Conservation (phyloP, 2,113 vertebrate genomes). For the Cichladusa arquata region DNA sequence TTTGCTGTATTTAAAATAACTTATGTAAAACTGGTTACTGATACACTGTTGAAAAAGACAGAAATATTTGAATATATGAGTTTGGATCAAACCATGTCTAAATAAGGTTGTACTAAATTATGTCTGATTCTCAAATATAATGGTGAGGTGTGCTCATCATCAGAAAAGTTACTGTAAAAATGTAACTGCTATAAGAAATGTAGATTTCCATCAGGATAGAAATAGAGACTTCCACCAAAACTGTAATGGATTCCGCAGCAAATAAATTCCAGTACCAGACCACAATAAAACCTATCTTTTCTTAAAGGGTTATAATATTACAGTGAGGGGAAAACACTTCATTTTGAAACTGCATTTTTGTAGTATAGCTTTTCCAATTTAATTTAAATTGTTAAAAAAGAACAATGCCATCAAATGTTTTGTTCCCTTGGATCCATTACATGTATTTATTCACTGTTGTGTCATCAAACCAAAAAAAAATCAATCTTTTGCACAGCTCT, state of each 20-base stretch:
- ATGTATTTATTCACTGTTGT: not conserved
- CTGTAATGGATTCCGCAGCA: not conserved
- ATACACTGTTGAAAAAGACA: not conserved
- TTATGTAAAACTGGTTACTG: not conserved
- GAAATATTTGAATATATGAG: not conserved
- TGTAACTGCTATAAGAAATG: accelerated
- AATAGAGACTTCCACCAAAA: not conserved
- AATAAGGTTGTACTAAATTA: not conserved
- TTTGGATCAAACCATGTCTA: not conserved
- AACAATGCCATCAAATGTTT: not conserved
- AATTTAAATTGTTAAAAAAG: not conserved
- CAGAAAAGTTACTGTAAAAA: not conserved
- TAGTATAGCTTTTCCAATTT: not conserved
- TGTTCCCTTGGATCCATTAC: not conserved
- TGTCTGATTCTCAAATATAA: not conserved
- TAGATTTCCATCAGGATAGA: not conserved
- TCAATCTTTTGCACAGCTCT: not conserved
- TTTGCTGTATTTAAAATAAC: not conserved
- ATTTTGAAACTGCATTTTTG: not conserved
- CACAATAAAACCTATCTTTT: not conserved
- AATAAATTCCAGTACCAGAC: not conserved
- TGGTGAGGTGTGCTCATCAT: not conserved
- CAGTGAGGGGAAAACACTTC: accelerated
- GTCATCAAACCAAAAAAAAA: not conserved
- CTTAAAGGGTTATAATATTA: not conserved